Base-by-base conservation (phyloP, 2,113 vertebrate genomes). In the Haemorhous mexicanus region DNA sequence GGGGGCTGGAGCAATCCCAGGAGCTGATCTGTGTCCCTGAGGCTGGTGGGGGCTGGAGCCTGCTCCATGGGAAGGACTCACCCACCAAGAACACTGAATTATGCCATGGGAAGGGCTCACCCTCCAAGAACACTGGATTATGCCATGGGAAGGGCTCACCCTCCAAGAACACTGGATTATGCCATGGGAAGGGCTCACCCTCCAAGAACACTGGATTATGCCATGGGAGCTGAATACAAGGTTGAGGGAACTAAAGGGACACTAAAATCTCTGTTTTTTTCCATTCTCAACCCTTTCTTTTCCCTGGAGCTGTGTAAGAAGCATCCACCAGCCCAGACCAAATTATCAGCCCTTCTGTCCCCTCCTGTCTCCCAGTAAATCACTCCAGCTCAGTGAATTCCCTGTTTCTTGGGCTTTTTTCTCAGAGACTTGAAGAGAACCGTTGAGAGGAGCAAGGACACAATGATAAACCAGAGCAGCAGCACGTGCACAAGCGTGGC, bases 401-500 rank as follows among this genome's bases (percentile, higher is more conserved):
- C 18, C 28, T 47, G 41, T 74, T 64, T 49, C 62, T 69, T 83
- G 50, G 77, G 13, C 37, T 28, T 15, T 9, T 47, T 53, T 12
- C 23, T 24, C 9, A 5, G 37, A 41, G 33, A 2, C 22, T 53
- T 83, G 37, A 35, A 67, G 35, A 73, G 35, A 59, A 46, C 20
- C 52, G 84, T 90, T 92, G 37, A 76, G 32, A 21, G 28, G 21
- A 67, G 21, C 19, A 16, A 81, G 33, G 24, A 44, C 75, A 61
- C 23, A 4, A 49, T 5, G 49, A 70, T 59, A 92, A 93, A 94
- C 85, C 92, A 87, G 84, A 95, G 64, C 76, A 89, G 89, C 49
- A 39, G 7, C 74, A 72, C 17, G 9, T 11, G 55, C 68, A 13
- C 0, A 2, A 92, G 80, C 13, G 23, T 39, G 63, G 44, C 87